Conservation (phyloP, 2,888 invertebrate species). For the Adelphocoris suturalis region DNA sequence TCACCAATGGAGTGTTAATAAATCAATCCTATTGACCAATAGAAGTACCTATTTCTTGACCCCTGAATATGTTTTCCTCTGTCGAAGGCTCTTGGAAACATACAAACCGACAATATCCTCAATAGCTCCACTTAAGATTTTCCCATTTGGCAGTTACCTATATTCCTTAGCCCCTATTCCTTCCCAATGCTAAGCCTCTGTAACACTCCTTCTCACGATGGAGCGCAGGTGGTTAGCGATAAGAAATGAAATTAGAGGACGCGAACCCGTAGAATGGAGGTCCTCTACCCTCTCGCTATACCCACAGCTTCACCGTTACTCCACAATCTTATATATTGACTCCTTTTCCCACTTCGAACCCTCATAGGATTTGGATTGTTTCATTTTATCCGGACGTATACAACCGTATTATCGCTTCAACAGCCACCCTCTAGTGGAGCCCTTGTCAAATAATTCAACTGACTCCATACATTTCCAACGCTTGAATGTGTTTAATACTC, state of each 20-base stretch:
- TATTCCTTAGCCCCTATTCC: neutral
- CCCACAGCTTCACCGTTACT: conserved; percentile 10
- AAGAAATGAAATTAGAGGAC: conserved; percentile 59
- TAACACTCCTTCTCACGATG: neutral
- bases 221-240: conserved; percentile 58
- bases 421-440: neutral
- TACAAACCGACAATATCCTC: neutral
- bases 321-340: conserved; percentile 56
- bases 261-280: conserved; percentile 47
- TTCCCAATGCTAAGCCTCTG: conserved; percentile 20
- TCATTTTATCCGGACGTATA: conserved; percentile 47
- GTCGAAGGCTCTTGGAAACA: no score
- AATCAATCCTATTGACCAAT: neutral
- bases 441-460: conserved; percentile 21
- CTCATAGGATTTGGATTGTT: conserved; percentile 54
- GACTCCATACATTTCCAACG: neutral
- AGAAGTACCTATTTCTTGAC: neutral
- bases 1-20: no score
- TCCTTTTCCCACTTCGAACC: conserved; percentile 26
- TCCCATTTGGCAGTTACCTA: conserved; percentile 22
- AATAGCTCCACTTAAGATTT: neutral
- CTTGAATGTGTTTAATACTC: no score
- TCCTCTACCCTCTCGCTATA: neutral
- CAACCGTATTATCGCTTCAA: conserved; percentile 42
- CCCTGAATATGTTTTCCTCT: neutral